Conservation (phyloP, 2,113 vertebrate genomes). For the Hippocampus zosterae region DNA sequence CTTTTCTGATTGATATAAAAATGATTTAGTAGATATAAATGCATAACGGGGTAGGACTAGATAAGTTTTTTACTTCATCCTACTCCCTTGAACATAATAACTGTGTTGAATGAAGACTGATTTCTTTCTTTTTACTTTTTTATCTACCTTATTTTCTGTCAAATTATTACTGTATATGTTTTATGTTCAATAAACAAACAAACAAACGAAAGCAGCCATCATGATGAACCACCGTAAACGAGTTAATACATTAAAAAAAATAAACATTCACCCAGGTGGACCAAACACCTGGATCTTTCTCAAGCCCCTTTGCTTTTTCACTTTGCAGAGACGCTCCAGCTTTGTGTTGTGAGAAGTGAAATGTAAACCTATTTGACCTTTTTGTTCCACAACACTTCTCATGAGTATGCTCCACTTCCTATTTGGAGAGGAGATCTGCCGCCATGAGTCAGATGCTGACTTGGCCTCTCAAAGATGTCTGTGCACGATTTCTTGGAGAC, state of each 20-base stretch:
- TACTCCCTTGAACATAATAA: too few species aligned
- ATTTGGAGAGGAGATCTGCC: constrained; percentile 18
- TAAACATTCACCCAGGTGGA: neutral
- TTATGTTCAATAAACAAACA: too few species aligned
- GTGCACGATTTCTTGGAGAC: neutral
- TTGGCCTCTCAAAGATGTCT: neutral
- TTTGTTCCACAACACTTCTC: constrained; percentile 27
- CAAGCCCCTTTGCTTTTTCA: constrained; percentile 20
- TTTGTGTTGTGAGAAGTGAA: constrained; percentile 36
- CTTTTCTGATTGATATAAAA: too few species aligned
- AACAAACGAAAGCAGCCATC: constrained; percentile 16
- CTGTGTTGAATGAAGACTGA: too few species aligned
- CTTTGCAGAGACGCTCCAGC: constrained; percentile 18
- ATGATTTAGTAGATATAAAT: too few species aligned
- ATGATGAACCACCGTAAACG: constrained; percentile 23
- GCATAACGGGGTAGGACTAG: too few species aligned
- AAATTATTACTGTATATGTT: too few species aligned
- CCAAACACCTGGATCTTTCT: constrained; percentile 13
- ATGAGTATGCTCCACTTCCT: constrained; percentile 17
- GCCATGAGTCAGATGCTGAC: constrained; percentile 12
- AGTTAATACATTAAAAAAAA: neutral
- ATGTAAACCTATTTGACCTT: constrained; percentile 48
- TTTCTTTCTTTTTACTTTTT: too few species aligned
- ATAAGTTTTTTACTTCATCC: too few species aligned
- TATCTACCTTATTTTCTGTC: too few species aligned